Percentiles rank a stretch among this genome's conserved stretches.
Evolutionary conservation across 2,797 vertebrate genomes (phyloP).

Genomic region (Lepilemur ruficaudatus): DNA sequence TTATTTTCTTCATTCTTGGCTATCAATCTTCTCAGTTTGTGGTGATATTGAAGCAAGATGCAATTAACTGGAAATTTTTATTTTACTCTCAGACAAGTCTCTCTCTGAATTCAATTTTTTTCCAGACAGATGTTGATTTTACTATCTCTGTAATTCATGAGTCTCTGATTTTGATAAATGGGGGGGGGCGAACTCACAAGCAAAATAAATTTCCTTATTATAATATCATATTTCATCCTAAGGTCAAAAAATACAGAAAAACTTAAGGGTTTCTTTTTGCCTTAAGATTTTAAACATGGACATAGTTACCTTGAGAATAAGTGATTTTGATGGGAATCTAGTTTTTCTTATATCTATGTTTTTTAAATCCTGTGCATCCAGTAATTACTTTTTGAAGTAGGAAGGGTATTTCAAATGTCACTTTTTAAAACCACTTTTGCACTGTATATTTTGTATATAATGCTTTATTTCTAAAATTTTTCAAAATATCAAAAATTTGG

Average conservation of each 20-base stretch:
- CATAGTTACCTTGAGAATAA: neutral
- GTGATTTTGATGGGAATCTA: constrained; percentile 12
- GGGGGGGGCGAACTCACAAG: neutral
- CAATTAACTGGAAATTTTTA: neutral
- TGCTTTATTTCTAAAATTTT: constrained; percentile 4
- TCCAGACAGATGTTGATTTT: neutral
- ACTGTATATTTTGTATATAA: neutral
- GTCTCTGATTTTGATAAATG: neutral
- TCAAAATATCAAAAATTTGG: constrained; percentile 29
- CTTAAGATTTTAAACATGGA: constrained; percentile 20
- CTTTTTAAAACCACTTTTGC: neutral
- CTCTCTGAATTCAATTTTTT: neutral
- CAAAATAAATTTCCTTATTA: neutral
- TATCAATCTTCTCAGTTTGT: neutral
- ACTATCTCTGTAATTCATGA: neutral
- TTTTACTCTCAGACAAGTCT: neutral
- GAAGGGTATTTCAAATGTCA: neutral
- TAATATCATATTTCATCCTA: neutral
- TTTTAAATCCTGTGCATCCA: neutral
- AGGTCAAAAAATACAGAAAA: neutral
- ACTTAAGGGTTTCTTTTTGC: neutral
- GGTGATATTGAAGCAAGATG: neutral
- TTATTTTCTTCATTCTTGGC: neutral
- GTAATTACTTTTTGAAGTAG: neutral
- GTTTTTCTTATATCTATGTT: neutral